Base-by-base conservation (phyloP, 2,888 invertebrate genomes). In the Oeneis ivallda region DNA sequence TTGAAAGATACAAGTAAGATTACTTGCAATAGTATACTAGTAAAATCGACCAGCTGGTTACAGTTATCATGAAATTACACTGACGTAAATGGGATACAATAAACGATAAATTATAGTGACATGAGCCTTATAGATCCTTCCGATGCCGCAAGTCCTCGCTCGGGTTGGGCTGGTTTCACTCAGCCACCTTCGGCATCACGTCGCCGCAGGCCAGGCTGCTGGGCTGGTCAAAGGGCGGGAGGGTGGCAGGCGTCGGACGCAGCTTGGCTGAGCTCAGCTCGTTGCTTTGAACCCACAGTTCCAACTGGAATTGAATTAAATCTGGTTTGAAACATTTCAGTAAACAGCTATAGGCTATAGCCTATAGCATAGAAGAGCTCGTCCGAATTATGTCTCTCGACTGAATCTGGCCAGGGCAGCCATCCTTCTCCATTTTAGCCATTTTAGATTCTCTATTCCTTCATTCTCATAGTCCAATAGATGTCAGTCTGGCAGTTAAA, bases 271-370 rank as follows among this genome's bases (percentile, higher is more conserved):
- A 92, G 60, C 90, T 92, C 7, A 92, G 67, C 56, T 92, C 92
- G 72, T 92, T 92, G 72, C 92, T 89, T 71, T 92, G 91, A 50
- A 92, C 92, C 92, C 92, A 92, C 0, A 92, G 82, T 62, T 91
- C 91, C 81, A 92, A 75, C 92, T 92, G 83, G 9, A 87, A 87
- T 57, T 56, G 1, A n/a, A 7, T 9, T 8, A 13, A 9, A 37
- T 45, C 3, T 32, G 8, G 34, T n/a, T 32, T 2, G n/a, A 11
- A 37, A 37, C 2, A 34, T 34, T n/a, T n/a, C n/a, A n/a, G n/a
- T n/a, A n/a, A n/a, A n/a, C n/a, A n/a, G n/a, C n/a, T n/a, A n/a
- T n/a, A n/a, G n/a, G n/a, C n/a, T n/a, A n/a, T n/a, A n/a, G n/a
- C n/a, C n/a, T n/a, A n/a, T n/a, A n/a, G n/a, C n/a, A n/a, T n/a